Evolutionary conservation across 1,140 invertebrate species (phyloP), one percentile per base, ranked within the genome.

Genomic region (Brachionus sp.): DNA sequence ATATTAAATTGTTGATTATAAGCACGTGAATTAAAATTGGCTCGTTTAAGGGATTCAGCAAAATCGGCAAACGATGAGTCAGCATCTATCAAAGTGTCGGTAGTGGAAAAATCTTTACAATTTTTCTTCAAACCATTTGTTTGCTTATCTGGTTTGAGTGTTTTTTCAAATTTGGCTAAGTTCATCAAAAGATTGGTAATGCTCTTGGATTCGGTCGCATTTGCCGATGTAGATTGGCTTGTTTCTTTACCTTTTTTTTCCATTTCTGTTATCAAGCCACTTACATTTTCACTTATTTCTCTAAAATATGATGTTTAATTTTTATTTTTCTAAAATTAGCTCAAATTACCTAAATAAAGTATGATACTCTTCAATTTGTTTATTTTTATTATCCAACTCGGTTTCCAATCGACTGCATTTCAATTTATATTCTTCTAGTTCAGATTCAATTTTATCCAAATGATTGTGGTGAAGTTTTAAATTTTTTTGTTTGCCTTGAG

Each of bases 41-140:
- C n/a, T 29, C 70, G 5, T 46, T 75, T 75, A 13, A 75, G 25
- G 46, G 66, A 70, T 7, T 70, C 66, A 13, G 66, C 66, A 46
- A 46, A 75, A 46, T 75, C 70, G 12, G 70, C 70, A 62, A 80
- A 80, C 12, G 77, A 80, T 44, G 77, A 80, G 25, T 80, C 77
- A 12, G 77, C 77, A 25, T 80, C 77, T n/a, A 80, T 35, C 19
- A 80, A 44, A 42, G 77, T 80, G 16, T 75, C 70, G 25, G 70
- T 75, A 13, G 39, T 44, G 4, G 70, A 75, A 4, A 29, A 44
- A 25, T 75, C 70, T 75, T 75, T 75, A 39, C 9, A 25, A 12
- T 75, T 46, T 75, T 75, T 75, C 25, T 75, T 44, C 29, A 12
- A 4, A 4, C 19, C 5, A 4, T 46, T 16, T 12, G 16, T 13